Evolutionary conservation across 1,140 invertebrate species (phyloP).

Genomic region (Sesamia nonagrioides): DNA sequence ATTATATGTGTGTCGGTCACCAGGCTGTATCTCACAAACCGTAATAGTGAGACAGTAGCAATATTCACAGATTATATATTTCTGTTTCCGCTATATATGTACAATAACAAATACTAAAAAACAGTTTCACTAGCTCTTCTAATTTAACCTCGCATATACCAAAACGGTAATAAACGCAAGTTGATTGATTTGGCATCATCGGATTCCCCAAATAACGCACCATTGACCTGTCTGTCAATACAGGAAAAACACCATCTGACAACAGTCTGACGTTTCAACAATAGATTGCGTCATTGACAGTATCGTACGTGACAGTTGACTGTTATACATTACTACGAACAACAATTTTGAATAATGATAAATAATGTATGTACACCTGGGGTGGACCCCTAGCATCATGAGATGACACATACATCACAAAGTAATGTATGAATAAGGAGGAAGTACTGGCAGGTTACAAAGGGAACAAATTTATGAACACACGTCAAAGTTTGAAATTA

Average conservation of each 20-base stretch:
- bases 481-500: too few relatives aligned
- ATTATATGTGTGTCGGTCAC: too few relatives aligned
- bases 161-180: too few relatives aligned
- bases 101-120: too few relatives aligned
- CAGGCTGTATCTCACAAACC: too few relatives aligned
- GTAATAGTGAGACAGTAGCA: too few relatives aligned
- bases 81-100: too few relatives aligned
- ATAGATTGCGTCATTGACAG: constrained; percentile 9
- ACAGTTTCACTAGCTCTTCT: too few relatives aligned
- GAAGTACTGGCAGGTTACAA: background rate
- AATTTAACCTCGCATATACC: too few relatives aligned
- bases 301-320: background rate
- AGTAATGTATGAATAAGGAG: background rate
- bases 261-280: background rate
- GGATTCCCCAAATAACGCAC: too few relatives aligned
- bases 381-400: background rate
- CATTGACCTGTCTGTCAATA: background rate
- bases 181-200: background rate
- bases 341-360: background rate
- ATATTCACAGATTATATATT: too few relatives aligned
- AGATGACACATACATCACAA: background rate
- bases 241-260: constrained; percentile 16
- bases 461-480: background rate
- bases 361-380: constrained; percentile 1
- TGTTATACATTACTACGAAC: background rate